Base-by-base conservation (phyloP, 2,888 invertebrate species). In the Unio pictorum region DNA sequence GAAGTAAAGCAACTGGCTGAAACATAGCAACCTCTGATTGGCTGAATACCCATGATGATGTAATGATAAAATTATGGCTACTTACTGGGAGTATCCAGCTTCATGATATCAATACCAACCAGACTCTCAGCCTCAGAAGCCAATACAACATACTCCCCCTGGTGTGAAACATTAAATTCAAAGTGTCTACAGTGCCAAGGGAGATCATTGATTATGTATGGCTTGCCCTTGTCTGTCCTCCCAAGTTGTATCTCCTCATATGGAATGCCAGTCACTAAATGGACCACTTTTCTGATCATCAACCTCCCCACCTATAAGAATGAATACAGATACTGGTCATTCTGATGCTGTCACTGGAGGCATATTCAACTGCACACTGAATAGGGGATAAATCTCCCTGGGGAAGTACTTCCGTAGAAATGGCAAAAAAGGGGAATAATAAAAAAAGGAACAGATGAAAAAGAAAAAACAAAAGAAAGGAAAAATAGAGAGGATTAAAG, bases 91-190 rank as follows among this genome's bases (percentile, higher is more conserved):
- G 85, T 93, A 87, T 95, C 95, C 68, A 95, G 91, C 91, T 95
- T 95, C 97, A 98, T 97, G 0, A 97, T 92, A 92, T 98, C 98
- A 65, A 96, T 93, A 4, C 91, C 91, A 66, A 91, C 85, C 23
- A 80, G 76, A 15, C 67, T 60, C 5, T 75, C 66, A n/a, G 69
- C 61, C 62, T 90, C 88, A 4, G 90, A 89, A 17, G 90, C 96
- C 55, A 98, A 91, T 30, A 98, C 95, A 7, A 95, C 94, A 89
- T 93, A 95, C 77, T 94, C 93, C 5, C 96, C 97, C 87, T 97
- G 96, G 91, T 98, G 98, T 0, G 97, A 97, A 1, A 98, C 93
- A 91, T 98, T 98, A 88, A 98, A 97, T 84, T 92, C 92, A 15
- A 93, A 84, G 7, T 73, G 69, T 18, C 68, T 65, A 7, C 69